phyloP scores from a whole-genome alignment of 2,888 invertebrate species.

The Diplolepis rosae region DNA sequence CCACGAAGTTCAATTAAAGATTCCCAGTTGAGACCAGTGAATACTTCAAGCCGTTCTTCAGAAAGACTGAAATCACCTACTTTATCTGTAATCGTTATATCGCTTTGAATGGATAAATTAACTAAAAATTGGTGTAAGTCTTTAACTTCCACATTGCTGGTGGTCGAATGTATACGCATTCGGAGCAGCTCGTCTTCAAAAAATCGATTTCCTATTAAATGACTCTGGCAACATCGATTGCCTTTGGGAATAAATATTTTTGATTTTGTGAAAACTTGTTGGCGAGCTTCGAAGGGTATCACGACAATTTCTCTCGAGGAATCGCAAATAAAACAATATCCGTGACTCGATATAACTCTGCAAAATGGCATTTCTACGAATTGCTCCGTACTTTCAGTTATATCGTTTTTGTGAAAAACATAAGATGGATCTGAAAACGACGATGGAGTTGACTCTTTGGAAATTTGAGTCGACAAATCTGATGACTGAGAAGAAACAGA shows the following conservation, averaged over 20 bases:
- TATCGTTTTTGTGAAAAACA: too few species aligned
- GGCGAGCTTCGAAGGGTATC: conserved; percentile 20
- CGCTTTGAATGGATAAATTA: conserved; percentile 1
- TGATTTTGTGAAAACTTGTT: conserved; percentile 16
- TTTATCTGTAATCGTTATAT: conserved; percentile 5
- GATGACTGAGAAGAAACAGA: conserved; percentile 31
- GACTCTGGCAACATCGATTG: conserved; percentile 23
- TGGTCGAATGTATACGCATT: conserved; percentile 10
- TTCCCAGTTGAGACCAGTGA: conserved; percentile 30
- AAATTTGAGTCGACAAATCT: conserved; percentile 7
- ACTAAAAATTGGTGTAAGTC: conserved; percentile 26
- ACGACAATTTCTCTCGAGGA: conserved; percentile 3
- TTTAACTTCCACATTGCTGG: neutral
- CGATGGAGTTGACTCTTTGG: conserved; percentile 14
- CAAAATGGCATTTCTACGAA: too few species aligned
- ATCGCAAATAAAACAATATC: conserved; percentile 29
- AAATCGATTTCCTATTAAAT: conserved; percentile 31
- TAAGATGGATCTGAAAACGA: neutral
- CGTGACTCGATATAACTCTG: too few species aligned
- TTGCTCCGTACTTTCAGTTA: too few species aligned
- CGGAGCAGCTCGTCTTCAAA: conserved; percentile 10
- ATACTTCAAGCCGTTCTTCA: conserved; percentile 14
- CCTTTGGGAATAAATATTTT: conserved; percentile 24
- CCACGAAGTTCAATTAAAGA: conserved; percentile 12
- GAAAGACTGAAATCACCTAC: conserved; percentile 18